Base-by-base conservation (phyloP, 2,888 invertebrate species). In the Epinotia nisella region DNA sequence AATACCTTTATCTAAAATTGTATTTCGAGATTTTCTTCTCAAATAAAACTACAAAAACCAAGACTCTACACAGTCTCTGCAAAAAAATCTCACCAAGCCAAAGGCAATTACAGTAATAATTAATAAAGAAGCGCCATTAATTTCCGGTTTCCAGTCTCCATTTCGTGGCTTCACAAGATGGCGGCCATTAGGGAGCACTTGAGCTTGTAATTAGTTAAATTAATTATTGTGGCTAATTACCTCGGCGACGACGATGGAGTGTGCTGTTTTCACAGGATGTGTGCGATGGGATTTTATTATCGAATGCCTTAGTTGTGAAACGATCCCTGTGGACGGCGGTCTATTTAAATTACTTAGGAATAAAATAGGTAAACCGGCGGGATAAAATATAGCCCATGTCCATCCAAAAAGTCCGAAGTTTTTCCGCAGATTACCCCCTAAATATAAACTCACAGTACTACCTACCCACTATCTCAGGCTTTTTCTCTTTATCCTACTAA, bases 151-250 rank as follows among this genome's bases (percentile, higher is more conserved):
- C 19, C 65, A 53, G 53, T 53, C 77, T 81, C 80, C 84, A 80
- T 82, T 79, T 79, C 72, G 80, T 69, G 79, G 78, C 77, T 68
- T 73, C 79, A 74, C 84, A 82, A 83, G 79, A 84, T 84, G 86
- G 84, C 83, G 81, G 73, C 74, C 49, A n/a, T 49, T 49, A 49
- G 49, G 59, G 51, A 62, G 76, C 79, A 81, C 81, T 79, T 80
- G 75, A 61, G 75, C 70, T 39, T 71, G 69, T 82, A 80, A 80
- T 82, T 81, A 78, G 74, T 74, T 78, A 75, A 82, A 78, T 78
- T 79, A 79, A 79, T 79, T 79, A 79, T 74, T 70, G 62, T 62
- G 66, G 39, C 56, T 66, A 66, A 56, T 66, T 66, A 67, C 61
- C 49, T 53, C n/a, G 2, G 21, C 55, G 66, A 41, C 65, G 65